phyloP scores from a whole-genome alignment of 2,888 invertebrate species.

The Ichneumoninae sp. region DNA sequence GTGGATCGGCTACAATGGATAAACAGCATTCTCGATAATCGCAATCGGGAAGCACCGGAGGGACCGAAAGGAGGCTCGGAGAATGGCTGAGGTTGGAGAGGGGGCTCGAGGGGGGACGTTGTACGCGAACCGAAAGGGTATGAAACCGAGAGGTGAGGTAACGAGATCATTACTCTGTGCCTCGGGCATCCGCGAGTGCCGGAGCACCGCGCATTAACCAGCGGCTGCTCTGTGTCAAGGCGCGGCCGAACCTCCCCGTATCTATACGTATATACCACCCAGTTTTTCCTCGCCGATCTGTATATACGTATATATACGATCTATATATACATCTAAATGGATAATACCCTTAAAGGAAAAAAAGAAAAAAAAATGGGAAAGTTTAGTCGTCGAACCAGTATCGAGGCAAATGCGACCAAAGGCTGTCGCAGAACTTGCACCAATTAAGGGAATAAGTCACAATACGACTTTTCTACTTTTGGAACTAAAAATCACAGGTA shows the following conservation, averaged over 20 bases:
- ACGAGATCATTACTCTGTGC: conserved; percentile 67
- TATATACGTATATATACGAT: neutral
- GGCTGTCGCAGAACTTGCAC: neutral
- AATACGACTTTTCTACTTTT: no score
- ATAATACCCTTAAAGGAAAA: neutral
- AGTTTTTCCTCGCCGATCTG: conserved; percentile 11
- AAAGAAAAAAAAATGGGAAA: conserved; percentile 19
- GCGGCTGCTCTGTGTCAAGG: conserved; percentile 32
- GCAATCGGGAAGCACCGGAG: conserved; percentile 59
- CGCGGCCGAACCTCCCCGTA: conserved; percentile 27
- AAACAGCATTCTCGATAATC: conserved; percentile 66
- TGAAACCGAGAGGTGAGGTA: conserved; percentile 58
- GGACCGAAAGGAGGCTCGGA: conserved; percentile 3
- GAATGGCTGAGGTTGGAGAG: conserved; percentile 8
- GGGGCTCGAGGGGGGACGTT: conserved; percentile 30
- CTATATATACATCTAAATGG: neutral
- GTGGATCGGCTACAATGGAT: conserved; percentile 60
- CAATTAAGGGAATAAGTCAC: neutral
- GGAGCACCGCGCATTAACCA: conserved; percentile 8
- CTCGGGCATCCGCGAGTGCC: conserved; percentile 35
- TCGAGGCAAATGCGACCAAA: neutral
- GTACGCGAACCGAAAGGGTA: conserved; percentile 48
- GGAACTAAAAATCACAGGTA: no score
- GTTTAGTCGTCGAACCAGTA: conserved; percentile 6
- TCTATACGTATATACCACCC: conserved; percentile 9